Evolutionary conservation across 2,888 invertebrate genomes (phyloP).

Genomic region (Gari tellinella): DNA sequence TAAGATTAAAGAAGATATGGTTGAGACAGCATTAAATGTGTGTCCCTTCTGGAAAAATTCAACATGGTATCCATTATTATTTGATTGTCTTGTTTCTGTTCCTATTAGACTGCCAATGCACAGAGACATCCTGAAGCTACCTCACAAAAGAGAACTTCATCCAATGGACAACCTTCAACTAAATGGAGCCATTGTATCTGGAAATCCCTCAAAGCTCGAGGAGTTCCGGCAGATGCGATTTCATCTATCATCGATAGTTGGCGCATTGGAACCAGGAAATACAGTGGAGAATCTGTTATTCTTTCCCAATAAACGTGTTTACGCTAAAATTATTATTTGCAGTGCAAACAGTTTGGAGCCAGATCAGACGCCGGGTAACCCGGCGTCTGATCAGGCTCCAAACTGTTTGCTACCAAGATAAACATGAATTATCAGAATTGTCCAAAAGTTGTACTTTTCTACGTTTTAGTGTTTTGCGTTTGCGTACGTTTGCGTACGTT

Average conservation of each 20-base stretch:
- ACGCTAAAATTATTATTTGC: no score
- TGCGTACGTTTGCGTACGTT: no score
- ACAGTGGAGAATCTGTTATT: no score
- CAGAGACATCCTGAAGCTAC: conserved; percentile 1
- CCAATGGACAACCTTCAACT: conserved; percentile 5
- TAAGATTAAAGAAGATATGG: not conserved
- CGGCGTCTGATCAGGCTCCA: no score
- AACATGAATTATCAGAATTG: no score
- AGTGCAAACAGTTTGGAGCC: no score
- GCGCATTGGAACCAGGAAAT: conserved; percentile 3
- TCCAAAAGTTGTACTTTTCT: no score
- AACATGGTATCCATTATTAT: not conserved
- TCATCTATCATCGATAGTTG: conserved; percentile 13
- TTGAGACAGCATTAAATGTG: not conserved
- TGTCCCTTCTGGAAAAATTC: not conserved
- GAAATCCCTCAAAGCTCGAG: conserved; percentile 1
- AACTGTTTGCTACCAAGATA: no score
- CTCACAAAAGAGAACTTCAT: conserved; percentile 9
- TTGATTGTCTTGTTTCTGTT: conserved; percentile 4
- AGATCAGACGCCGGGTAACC: no score
- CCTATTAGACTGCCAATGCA: not conserved
- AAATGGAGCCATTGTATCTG: conserved; percentile 19
- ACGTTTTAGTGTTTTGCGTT: no score
- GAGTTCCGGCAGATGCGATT: not conserved
- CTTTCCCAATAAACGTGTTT: no score